These are phyloP conservation scores for Clarias pachynema DNA, from an alignment of 2,797 vertebrate species.

Conservation along the genomic window DNA sequence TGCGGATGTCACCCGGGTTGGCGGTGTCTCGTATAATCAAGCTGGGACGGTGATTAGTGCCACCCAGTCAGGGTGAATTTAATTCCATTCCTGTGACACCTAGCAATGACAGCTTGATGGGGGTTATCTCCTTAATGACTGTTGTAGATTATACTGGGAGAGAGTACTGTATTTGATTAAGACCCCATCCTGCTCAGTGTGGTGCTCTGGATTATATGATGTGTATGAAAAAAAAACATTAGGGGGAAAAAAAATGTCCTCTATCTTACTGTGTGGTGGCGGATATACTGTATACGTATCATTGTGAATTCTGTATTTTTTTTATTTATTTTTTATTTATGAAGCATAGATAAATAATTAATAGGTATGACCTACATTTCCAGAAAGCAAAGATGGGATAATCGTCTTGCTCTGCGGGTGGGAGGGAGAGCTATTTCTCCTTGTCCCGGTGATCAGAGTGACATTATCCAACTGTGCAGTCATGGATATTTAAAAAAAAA, in stretches of 20 bases:
- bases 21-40: conserved; percentile 64
- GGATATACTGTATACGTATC: background rate
- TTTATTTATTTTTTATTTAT: background rate
- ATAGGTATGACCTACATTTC: background rate
- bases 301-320: background rate
- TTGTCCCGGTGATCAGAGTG: conserved; percentile 13
- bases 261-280: background rate
- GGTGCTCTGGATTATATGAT: conserved; percentile 3
- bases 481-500: conserved; percentile 9
- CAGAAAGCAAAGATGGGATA: background rate
- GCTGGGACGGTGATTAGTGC: conserved; percentile 67
- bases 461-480: conserved; percentile 21
- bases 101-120: conserved; percentile 44
- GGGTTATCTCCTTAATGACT: conserved; percentile 46
- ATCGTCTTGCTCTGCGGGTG: background rate
- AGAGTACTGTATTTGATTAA: conserved; percentile 43
- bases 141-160: conserved; percentile 46
- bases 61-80: conserved; percentile 61
- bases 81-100: conserved; percentile 57
- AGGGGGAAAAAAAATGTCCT: background rate
- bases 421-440: background rate
- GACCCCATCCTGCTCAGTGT: conserved; percentile 18
- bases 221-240: background rate
- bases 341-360: too few species aligned
- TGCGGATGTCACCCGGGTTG: conserved; percentile 63